Percentiles rank a stretch among this genome's conserved stretches.
phyloP scores from a whole-genome alignment of 2,797 vertebrate species.

The Poeciliopsis presidionis region DNA sequence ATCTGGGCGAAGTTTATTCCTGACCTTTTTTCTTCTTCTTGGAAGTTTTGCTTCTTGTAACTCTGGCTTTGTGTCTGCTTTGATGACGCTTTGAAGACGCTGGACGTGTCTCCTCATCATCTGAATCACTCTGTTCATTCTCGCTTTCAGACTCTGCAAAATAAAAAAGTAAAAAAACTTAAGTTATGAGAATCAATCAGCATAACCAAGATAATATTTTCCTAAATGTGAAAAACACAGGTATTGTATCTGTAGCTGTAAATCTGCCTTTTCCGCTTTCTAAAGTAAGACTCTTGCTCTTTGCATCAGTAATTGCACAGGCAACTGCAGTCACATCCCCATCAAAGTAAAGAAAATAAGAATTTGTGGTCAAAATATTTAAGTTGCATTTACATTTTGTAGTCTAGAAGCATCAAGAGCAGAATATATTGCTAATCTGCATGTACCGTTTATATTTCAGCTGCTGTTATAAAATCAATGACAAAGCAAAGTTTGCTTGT shows the following conservation, averaged over 20 bases:
- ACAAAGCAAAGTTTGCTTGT: not conserved
- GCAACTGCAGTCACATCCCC: not conserved
- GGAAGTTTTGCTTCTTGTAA: slow-evolving; percentile 80
- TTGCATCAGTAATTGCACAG: not conserved
- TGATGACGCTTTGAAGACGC: slow-evolving; percentile 54
- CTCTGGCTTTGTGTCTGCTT: slow-evolving; percentile 75
- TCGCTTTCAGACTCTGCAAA: slow-evolving; percentile 78
- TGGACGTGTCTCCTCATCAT: slow-evolving; percentile 61
- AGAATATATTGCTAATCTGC: not conserved
- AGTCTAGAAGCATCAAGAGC: not conserved
- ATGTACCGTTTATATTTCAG: not conserved
- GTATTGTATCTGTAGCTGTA: not conserved
- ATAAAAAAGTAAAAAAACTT: not conserved
- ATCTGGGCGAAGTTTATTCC: not conserved
- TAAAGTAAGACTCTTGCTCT: not conserved
- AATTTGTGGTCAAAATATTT: not conserved
- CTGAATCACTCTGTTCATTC: slow-evolving; percentile 72
- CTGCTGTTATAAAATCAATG: not conserved
- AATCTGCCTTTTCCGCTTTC: not conserved
- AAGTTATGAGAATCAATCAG: not conserved
- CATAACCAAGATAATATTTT: not conserved
- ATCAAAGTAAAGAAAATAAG: not conserved
- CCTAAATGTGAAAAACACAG: not conserved
- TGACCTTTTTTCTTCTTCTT: slow-evolving; percentile 71
- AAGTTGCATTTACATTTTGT: not conserved